Percentiles rank a stretch among this genome's conserved stretches.
Conservation (phyloP, 2,888 invertebrate genomes). For the Sthenelais limicola region DNA sequence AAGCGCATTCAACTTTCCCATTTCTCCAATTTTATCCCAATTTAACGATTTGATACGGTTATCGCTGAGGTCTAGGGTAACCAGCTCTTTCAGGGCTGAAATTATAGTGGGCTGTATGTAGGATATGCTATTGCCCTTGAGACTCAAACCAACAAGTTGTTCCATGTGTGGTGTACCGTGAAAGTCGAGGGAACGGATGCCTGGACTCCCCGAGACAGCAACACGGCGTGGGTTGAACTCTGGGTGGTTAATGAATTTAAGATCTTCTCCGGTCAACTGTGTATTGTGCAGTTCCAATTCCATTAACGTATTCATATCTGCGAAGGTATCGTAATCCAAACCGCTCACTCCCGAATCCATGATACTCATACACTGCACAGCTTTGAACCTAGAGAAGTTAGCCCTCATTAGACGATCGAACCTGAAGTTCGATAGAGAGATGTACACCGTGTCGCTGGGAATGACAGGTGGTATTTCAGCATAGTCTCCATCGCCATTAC, state of each 20-base stretch:
- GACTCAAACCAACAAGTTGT: conserved; percentile 6
- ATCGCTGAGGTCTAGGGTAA: conserved; percentile 45
- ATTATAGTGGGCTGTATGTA: conserved; percentile 28
- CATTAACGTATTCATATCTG: conserved; percentile 43
- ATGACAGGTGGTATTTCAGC: conserved; percentile 45
- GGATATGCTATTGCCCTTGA: conserved; percentile 23
- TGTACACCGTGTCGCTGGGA: conserved; percentile 47
- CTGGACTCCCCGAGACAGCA: conserved; percentile 39
- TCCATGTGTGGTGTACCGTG: conserved; percentile 27
- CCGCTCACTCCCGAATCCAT: conserved; percentile 39
- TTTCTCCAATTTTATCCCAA: conserved; percentile 44
- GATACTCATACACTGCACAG: conserved; percentile 49
- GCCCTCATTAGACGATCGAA: conserved; percentile 40
- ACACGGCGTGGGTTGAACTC: conserved; percentile 44
- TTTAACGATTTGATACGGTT: conserved; percentile 45
- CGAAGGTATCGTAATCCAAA: conserved; percentile 47
- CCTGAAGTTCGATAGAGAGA: conserved; percentile 49
- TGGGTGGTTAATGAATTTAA: conserved; percentile 46
- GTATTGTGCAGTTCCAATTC: conserved; percentile 48
- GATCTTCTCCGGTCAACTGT: conserved; percentile 23
- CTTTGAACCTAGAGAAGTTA: conserved; percentile 41
- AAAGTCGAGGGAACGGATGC: conserved; percentile 40
- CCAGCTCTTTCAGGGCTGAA: conserved; percentile 16
- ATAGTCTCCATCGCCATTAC: conserved; percentile 47
- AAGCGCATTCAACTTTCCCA: conserved; percentile 48